phyloP scores from a whole-genome alignment of 2,888 invertebrate species.

The Macrophya alboannulata region DNA sequence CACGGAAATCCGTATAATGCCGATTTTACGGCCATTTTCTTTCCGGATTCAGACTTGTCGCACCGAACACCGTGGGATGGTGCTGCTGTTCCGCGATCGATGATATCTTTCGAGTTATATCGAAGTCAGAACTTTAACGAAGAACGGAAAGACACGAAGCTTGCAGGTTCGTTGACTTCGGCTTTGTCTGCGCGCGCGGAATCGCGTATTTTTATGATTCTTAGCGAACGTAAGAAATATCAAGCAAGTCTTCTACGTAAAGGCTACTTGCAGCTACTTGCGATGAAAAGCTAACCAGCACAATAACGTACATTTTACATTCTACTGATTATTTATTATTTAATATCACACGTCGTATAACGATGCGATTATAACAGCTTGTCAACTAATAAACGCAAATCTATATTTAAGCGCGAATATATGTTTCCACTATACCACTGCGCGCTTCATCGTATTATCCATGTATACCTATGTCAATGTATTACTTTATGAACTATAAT shows the following conservation, averaged over 20 bases:
- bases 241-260: conserved; percentile 54
- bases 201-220: conserved; percentile 53
- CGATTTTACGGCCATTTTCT: conserved; percentile 71
- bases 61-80: conserved; percentile 37
- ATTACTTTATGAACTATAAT: background rate
- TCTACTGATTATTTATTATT: conserved; percentile 14
- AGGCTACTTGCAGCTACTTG: background rate
- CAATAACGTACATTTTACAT: background rate
- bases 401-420: background rate
- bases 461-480: background rate
- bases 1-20: conserved; percentile 67
- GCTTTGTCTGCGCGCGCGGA: conserved; percentile 51
- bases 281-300: background rate
- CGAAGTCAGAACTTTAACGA: conserved; percentile 20
- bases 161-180: conserved; percentile 55
- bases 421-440: background rate
- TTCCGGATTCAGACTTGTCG: conserved; percentile 58
- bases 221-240: conserved; percentile 56
- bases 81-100: conserved; percentile 50
- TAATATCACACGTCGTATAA: background rate
- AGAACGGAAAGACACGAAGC: conserved; percentile 47
- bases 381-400: background rate
- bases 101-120: conserved; percentile 50
- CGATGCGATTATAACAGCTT: background rate
- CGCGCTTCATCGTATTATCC: background rate